Base-by-base conservation (phyloP, 2,888 invertebrate species). In the Diplolepis rosae region DNA sequence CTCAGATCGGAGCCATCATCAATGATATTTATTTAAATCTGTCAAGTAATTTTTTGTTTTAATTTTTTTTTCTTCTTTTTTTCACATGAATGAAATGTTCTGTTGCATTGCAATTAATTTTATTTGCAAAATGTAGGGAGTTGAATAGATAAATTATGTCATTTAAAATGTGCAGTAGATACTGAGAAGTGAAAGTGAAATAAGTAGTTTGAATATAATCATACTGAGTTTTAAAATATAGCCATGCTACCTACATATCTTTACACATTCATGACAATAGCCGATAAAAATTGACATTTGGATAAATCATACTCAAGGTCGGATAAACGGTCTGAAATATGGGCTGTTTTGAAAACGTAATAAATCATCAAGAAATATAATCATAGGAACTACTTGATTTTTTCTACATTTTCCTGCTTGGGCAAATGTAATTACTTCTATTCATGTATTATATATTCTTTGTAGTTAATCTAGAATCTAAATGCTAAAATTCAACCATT, bases 271-370 rank as follows among this genome's bases (percentile, higher is more conserved):
- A 56, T 56, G 56, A 56, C 56, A 56, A 56, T 56, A 39, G 56
- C 35, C 56, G 56, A 35, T 56, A 56, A 56, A 32, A 24, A 56
- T 24, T 35, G 56, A 56, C 35, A 35, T 35, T n/a, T 22, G 35
- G 56, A 56, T 56, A 56, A 56, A 39, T 56, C 56, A 56, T 32
- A 35, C 24, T 56, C n/a, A 56, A 56, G 56, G 35, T 56, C 56
- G 24, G n/a, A 35, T 56, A 56, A 56, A 39, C 56, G 35, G 35
- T 24, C 32, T 56, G 56, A 56, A 39, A 56, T 39, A 39, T 6
- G 56, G 24, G 56, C 35, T 32, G 54, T 54, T 54, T 54, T 6
- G 2, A 32, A 54, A 32, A 52, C 15, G 15, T 32, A 54, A 32
- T 32, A 54, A 54, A 54, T 32, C 32, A 1, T 1, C 7, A 30